These are phyloP conservation scores for Regulus satrapa DNA, from an alignment of 2,113 vertebrate species.

Conservation along the genomic window DNA sequence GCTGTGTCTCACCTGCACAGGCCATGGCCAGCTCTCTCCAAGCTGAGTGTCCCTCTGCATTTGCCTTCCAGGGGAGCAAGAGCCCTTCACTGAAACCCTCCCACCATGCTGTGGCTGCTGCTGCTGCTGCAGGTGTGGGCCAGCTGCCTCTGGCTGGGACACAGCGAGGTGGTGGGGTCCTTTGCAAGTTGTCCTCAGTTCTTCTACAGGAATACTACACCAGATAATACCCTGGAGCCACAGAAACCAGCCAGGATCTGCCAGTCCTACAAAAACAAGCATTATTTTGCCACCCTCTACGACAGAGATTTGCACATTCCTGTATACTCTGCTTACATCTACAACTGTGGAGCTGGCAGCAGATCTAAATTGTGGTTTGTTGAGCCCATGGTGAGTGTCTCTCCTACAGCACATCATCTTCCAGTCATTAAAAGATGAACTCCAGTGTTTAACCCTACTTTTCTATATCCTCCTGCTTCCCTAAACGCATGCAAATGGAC, in stretches of 20 bases:
- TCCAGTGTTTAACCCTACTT: background rate
- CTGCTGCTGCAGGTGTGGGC: background rate
- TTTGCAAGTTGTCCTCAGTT: background rate
- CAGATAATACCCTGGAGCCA: background rate
- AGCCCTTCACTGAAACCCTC: background rate
- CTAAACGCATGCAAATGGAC: background rate
- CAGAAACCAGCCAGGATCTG: background rate
- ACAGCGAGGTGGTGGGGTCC: background rate
- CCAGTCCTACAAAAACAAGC: background rate
- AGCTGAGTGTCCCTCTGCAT: background rate
- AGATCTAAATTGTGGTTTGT: background rate
- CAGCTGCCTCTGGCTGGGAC: background rate
- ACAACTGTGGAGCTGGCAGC: background rate
- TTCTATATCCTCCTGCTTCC: background rate
- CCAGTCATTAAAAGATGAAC: background rate
- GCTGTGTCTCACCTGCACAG: accelerated
- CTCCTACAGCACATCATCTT: background rate
- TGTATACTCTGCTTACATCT: conserved; percentile 26
- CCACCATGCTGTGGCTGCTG: background rate
- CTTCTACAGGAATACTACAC: background rate
- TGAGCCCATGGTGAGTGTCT: conserved; percentile 42
- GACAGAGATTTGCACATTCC: background rate
- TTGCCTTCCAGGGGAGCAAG: background rate
- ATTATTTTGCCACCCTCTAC: conserved; percentile 25
- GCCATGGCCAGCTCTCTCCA: background rate